Base-by-base conservation (phyloP, 1,140 invertebrate genomes). In the Akabosia matsudoensis region DNA sequence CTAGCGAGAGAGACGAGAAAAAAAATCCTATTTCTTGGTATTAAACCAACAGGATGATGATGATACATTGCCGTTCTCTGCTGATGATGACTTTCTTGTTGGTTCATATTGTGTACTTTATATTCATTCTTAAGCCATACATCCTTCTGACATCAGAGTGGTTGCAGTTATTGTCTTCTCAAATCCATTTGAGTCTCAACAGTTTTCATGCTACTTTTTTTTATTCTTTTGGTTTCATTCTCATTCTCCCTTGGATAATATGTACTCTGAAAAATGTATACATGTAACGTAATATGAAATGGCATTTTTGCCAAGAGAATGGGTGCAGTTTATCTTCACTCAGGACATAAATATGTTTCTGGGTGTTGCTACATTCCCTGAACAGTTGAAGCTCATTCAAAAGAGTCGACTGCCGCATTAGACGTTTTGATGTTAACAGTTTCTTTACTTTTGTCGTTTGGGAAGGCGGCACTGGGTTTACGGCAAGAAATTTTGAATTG, bases 321-420 rank as follows among this genome's bases (percentile, higher is more conserved):
- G 61, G 54, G 61, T 31, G 61, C 61, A 61, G 54, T 61, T 61
- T 67, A 67, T 67, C 61, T 67, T 67, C n/a, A 67, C 3, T 67
- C 22, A 16, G 22, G 13, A 16, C 10, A 56, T 24, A 56, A 56
- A 24, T 45, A 45, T 56, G 54, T 56, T 56, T 24, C 24, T 56
- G 61, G 61, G 61, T 67, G 61, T 67, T 67, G 54, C n/a, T 56
- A 22, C 37, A 45, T 45, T 10, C n/a, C n/a, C n/a, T n/a, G n/a
- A n/a, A n/a, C n/a, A n/a, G n/a, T n/a, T 45, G 7, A 45, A 10
- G 18, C 37, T 45, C 37, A 45, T 18, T 45, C 37, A 45, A 18
- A n/a, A n/a, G n/a, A n/a, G 37, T 18, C 18, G 7, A 45, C 18
- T 45, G 37, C 37, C 37, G 18, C 37, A 45, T 45, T 45, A 45